Conservation (phyloP, 2,113 vertebrate genomes). For the Bambusicola thoracicus region DNA sequence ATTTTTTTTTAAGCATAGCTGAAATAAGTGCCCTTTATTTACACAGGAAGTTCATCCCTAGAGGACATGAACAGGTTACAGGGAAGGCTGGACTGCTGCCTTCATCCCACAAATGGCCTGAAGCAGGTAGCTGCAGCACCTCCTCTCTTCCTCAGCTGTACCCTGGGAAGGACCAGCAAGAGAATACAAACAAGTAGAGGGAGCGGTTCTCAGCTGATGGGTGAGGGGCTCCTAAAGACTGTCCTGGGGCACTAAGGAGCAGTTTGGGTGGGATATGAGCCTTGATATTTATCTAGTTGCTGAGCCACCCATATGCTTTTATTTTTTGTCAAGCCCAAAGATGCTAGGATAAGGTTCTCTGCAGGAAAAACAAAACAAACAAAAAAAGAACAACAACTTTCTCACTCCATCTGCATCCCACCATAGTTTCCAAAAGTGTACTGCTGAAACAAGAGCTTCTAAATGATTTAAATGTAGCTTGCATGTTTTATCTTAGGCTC, state of each 20-base stretch:
- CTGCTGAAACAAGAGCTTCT: background rate
- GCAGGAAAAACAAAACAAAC: background rate
- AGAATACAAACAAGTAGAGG: background rate
- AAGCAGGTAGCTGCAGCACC: background rate
- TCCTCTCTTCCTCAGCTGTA: background rate
- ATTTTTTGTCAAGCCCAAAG: background rate
- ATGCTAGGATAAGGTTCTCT: background rate
- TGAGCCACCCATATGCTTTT: background rate
- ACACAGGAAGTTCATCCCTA: background rate
- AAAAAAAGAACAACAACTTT: background rate
- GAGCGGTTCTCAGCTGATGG: background rate
- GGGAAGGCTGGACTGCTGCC: background rate
- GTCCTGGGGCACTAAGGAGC: background rate
- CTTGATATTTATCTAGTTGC: fast-evolving
- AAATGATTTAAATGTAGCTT: background rate
- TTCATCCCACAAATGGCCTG: background rate
- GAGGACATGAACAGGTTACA: background rate
- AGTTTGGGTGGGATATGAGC: background rate
- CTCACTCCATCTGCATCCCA: background rate
- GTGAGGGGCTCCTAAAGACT: background rate
- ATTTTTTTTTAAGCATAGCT: background rate
- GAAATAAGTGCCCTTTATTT: background rate
- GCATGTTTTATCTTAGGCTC: background rate
- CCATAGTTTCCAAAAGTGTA: background rate
- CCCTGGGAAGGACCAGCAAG: background rate